Conservation (phyloP, 2,797 vertebrate genomes). For the Zenarchopterus dispar region DNA sequence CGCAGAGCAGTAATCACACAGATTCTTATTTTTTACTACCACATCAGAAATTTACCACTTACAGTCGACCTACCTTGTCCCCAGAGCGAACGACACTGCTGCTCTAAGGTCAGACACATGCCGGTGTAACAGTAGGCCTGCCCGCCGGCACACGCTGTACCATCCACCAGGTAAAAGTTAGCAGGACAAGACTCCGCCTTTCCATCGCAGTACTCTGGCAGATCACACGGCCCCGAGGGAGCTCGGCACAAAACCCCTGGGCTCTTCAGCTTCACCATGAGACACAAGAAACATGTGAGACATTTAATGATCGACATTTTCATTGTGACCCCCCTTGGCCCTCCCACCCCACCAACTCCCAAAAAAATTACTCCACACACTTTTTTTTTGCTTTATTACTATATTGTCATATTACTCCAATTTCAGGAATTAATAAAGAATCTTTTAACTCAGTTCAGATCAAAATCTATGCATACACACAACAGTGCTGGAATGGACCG, state of each 20-base stretch:
- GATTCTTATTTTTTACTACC: no score
- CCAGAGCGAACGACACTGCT: conserved; percentile 94
- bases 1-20: no score
- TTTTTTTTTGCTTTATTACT: neutral
- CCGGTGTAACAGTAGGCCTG: conserved; percentile 96
- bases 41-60: no score
- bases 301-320: neutral
- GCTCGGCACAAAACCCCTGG: conserved; percentile 89
- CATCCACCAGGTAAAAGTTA: conserved; percentile 93
- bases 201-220: conserved; percentile 94
- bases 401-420: neutral
- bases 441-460: no score
- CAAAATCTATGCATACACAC: no score
- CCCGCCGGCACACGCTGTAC: conserved; percentile 83
- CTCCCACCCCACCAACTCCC: no score
- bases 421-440: no score
- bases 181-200: conserved; percentile 90
- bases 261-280: conserved; percentile 83
- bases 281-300: neutral
- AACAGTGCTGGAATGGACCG: neutral
- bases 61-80: conserved; percentile 82
- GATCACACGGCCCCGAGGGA: conserved; percentile 88
- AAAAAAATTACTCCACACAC: no score
- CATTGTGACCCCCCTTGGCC: no score
- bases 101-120: conserved; percentile 94